Conservation (phyloP, 2,888 invertebrate genomes). For the Morpho helenor region DNA sequence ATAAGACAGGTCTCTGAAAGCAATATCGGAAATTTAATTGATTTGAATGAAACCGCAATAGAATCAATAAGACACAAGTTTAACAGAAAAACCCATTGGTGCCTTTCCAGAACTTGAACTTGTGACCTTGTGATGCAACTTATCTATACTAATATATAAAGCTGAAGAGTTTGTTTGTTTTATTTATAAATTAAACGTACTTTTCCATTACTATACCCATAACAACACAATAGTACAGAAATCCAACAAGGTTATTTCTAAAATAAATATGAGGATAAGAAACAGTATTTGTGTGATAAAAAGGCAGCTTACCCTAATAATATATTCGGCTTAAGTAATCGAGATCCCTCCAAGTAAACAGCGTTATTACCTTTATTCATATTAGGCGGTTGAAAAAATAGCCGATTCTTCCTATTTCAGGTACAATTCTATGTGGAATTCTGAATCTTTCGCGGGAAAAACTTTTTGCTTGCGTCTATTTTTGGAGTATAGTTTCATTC, state of each 20-base stretch:
- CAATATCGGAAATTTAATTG: too few species aligned
- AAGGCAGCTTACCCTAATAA: slow-evolving; percentile 21
- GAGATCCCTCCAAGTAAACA: slow-evolving; percentile 24
- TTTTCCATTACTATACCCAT: background rate
- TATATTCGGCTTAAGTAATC: slow-evolving; percentile 26
- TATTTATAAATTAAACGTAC: too few species aligned
- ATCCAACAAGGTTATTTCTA: slow-evolving; percentile 1
- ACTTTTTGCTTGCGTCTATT: too few species aligned
- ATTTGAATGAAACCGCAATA: too few species aligned
- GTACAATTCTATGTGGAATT: slow-evolving; percentile 7
- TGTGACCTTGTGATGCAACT: too few species aligned
- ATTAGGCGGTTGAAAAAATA: slow-evolving; percentile 18
- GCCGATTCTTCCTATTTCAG: slow-evolving; percentile 11
- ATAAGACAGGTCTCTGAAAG: too few species aligned
- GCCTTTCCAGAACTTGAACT: too few species aligned
- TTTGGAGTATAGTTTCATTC: too few species aligned
- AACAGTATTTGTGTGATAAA: slow-evolving; percentile 17
- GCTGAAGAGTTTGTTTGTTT: too few species aligned
- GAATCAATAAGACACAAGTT: too few species aligned
- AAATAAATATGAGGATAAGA: slow-evolving; percentile 12
- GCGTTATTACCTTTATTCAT: slow-evolving; percentile 22
- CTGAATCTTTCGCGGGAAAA: background rate
- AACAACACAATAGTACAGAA: background rate
- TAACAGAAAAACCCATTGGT: too few species aligned
- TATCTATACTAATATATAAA: too few species aligned